A percentile compares a stretch with the other conserved stretches of the same genome.
Conservation (phyloP, 2,888 invertebrate genomes). For the Metacarcinus magister region DNA sequence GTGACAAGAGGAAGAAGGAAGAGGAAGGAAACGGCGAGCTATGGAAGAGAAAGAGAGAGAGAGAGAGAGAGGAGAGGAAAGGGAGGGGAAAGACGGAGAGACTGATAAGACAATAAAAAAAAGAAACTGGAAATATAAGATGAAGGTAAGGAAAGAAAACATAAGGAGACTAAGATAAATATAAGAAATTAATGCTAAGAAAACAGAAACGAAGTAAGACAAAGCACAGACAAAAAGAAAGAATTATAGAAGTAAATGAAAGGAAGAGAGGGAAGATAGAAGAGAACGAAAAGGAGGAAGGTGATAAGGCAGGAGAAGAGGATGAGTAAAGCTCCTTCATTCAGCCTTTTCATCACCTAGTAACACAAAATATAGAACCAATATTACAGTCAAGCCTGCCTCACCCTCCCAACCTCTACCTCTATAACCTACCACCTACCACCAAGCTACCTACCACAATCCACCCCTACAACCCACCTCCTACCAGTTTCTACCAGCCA, state of each 20-base stretch:
- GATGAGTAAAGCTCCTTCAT: neutral
- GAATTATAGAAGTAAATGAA: neutral
- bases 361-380: neutral
- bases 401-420: neutral
- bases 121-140: neutral
- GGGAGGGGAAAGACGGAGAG: neutral
- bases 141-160: neutral
- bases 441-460: no score
- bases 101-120: neutral
- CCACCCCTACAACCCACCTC: no score
- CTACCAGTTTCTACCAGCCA: no score
- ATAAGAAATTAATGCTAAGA: no score
- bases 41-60: neutral
- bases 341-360: slow-evolving; percentile 7
- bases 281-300: neutral
- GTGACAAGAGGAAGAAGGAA: neutral
- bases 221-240: neutral
- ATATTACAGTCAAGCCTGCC: neutral
- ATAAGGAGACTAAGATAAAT: no score
- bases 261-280: neutral
- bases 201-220: no score
- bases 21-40: no score
- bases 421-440: no score
- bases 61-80: neutral
- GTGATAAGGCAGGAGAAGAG: neutral